phyloP scores from a whole-genome alignment of 2,888 invertebrate species.

The Cecidostiba fungosa region DNA sequence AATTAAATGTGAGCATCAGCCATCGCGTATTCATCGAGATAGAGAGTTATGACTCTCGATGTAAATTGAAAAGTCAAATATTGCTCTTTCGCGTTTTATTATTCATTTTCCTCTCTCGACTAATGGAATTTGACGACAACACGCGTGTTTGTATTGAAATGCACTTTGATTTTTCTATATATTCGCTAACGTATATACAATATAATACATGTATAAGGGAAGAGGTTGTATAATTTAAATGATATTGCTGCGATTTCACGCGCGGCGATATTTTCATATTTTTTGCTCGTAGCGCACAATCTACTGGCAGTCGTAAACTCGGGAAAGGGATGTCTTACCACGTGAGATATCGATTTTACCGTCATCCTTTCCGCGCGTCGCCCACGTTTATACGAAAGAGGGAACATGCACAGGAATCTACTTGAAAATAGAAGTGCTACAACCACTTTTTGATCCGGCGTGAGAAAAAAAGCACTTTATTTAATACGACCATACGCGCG shows the following conservation, averaged over 20 bases:
- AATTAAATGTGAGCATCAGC: background rate
- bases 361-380: constrained; percentile 8
- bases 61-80: background rate
- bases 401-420: background rate
- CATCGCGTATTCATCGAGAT: too few species aligned
- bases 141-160: background rate
- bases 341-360: constrained; percentile 19
- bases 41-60: background rate
- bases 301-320: constrained; percentile 1
- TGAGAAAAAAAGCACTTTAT: background rate
- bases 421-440: background rate
- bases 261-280: background rate
- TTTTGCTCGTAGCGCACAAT: background rate
- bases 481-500: background rate
- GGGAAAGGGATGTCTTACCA: constrained; percentile 4
- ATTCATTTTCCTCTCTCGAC: background rate
- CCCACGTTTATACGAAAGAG: background rate
- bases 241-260: background rate
- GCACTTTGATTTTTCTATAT: too few species aligned
- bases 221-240: background rate
- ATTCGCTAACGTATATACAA: background rate
- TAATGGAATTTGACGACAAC: background rate
- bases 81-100: background rate
- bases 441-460: background rate
- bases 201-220: background rate